Percentiles rank a stretch among this genome's conserved stretches.
phyloP scores from a whole-genome alignment of 2,113 vertebrate genomes.

The Tetrax tetrax region DNA sequence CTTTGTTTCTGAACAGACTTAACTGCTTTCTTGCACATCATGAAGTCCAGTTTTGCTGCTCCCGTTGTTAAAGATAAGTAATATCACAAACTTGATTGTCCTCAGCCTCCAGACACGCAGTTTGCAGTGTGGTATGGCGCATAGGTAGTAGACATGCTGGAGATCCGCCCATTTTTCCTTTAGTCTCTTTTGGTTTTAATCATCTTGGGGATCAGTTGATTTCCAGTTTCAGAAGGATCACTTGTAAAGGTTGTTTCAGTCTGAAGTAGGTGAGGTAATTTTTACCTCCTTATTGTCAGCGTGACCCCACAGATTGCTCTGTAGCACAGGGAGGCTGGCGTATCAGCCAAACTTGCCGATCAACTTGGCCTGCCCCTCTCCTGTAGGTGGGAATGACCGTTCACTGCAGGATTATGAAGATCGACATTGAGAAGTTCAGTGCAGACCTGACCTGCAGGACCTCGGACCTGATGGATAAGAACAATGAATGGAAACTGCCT shows the following conservation, averaged over 20 bases:
- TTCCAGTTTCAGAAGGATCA: fast-evolving
- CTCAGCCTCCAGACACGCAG: background rate
- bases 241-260: background rate
- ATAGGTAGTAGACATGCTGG: background rate
- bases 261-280: background rate
- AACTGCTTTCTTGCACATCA: background rate
- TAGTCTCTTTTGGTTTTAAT: background rate
- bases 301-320: background rate
- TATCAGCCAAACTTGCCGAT: background rate
- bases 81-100: background rate
- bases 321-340: fast-evolving
- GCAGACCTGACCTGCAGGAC: conserved; percentile 97
- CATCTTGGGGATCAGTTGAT: background rate
- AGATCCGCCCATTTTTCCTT: background rate
- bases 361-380: background rate
- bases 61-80: background rate
- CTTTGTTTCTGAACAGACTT: background rate
- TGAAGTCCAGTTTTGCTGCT: background rate
- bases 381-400: conserved; percentile 96
- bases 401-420: conserved; percentile 98
- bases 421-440: conserved; percentile 97
- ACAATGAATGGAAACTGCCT: conserved; percentile 97
- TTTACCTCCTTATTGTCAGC: background rate
- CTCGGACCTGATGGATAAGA: conserved; percentile 95
- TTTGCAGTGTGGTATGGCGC: background rate